Base-by-base conservation (phyloP, 2,113 vertebrate genomes). In the Myiagra hebetior region DNA sequence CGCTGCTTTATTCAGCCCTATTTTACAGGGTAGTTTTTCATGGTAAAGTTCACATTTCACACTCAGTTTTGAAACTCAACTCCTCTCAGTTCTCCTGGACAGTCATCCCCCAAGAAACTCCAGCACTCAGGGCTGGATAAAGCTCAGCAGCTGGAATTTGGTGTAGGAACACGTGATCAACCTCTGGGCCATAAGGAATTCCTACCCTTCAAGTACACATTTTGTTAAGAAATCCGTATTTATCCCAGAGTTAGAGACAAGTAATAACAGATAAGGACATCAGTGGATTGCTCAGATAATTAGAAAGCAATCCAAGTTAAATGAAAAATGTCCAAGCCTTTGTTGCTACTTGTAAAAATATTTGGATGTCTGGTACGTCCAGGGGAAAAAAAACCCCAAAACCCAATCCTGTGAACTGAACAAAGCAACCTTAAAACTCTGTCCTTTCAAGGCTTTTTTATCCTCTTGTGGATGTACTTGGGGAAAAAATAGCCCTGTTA, bases 391-490 rank as follows among this genome's bases (percentile, higher is more conserved):
- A 19, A 10, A 3, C 1, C 9, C 19, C 8, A 84, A 77, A 91
- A 85, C 24, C 39, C 31, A 7, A n/a, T 23, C 7, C 52, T 63
- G 41, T 65, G 76, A 83, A 73, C 3, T 65, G 63, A 72, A 39
- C 42, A 78, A 84, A 69, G 21, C 30, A 84, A 10, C 52, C 56
- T 85, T 60, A 67, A 87, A 92, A 60, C 28, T 63, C 64, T 52
- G 67, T 46, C 47, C 33, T 55, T 78, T 37, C 50, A 60, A 92
- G 85, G 90, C 41, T 19, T 68, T 91, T 91, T 95, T 46, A 89
- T 42, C 9, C 21, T 37, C 11, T n/a, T n/a, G n/a, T 24, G 18
- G 50, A 42, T 41, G 46, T 31, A 70, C 46, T n/a, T 13, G 11
- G 33, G n/a, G 10, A 10, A n/a, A 75, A 89, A 73, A 10, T 0